These are phyloP conservation scores for Byasa hedistus DNA, from an alignment of 2,888 invertebrate species.

Conservation along the genomic window DNA sequence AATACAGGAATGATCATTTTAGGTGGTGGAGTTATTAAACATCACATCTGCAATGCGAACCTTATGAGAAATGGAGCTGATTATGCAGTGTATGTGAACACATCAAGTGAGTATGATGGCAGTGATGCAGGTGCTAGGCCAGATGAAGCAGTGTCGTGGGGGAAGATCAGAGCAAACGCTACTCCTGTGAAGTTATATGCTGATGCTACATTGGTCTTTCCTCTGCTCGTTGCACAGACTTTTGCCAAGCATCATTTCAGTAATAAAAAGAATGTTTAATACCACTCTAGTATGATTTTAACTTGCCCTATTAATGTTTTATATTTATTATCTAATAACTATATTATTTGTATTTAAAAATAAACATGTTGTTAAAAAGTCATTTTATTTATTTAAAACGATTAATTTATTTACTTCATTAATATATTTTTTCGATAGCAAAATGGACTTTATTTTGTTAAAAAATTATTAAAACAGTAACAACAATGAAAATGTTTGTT, in stretches of 20 bases:
- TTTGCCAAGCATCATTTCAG: conserved; percentile 88
- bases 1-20: conserved; percentile 98
- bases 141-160: conserved; percentile 99
- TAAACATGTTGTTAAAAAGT: not conserved
- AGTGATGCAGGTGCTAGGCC: conserved; percentile 98
- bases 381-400: not conserved
- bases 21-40: conserved; percentile 98
- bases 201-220: conserved; percentile 96
- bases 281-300: conserved; percentile 10
- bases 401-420: too few relatives aligned
- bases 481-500: too few relatives aligned
- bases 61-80: conserved; percentile 99
- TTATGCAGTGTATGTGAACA: conserved; percentile 96
- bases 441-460: not conserved
- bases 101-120: conserved; percentile 97
- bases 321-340: not conserved
- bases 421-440: not conserved
- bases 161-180: conserved; percentile 94
- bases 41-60: conserved; percentile 99
- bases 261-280: conserved; percentile 75
- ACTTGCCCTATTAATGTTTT: conserved; percentile 25
- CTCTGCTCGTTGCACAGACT: conserved; percentile 96
- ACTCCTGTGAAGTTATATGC: conserved; percentile 95
- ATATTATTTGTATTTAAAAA: not conserved
- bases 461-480: not conserved